These are phyloP conservation scores for Oreochromis tanganicae DNA, from an alignment of 2,113 vertebrate genomes.

Conservation along the genomic window DNA sequence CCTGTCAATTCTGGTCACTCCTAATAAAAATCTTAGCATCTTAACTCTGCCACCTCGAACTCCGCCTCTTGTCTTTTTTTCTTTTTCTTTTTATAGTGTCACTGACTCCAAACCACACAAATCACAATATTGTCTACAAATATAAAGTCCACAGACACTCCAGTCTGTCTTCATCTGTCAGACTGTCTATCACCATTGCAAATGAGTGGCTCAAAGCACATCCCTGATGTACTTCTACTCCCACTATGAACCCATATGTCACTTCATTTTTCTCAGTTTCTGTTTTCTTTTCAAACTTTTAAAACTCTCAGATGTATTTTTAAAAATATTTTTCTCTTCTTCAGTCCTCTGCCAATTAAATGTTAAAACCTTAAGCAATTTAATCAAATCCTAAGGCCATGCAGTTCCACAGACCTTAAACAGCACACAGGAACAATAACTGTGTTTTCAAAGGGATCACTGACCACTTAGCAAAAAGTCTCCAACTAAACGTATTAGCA, in stretches of 20 bases:
- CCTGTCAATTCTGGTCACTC: not conserved
- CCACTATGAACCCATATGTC: rapidly evolving
- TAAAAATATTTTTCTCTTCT: rapidly evolving
- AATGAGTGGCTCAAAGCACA: not conserved
- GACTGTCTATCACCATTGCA: not conserved
- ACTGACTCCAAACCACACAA: not conserved
- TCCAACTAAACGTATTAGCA: not conserved
- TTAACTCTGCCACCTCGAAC: not conserved
- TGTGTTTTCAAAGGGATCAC: not conserved
- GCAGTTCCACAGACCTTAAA: not conserved
- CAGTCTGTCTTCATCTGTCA: not conserved
- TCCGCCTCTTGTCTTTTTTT: not conserved
- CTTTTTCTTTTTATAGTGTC: not conserved
- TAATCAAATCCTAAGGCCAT: not conserved
- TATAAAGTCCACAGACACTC: not conserved
- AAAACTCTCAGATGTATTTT: not conserved
- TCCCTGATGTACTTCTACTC: not conserved
- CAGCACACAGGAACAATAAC: not conserved
- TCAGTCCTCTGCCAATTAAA: not conserved
- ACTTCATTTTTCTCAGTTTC: not conserved
- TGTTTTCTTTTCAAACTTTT: not conserved
- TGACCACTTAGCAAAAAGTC: not conserved
- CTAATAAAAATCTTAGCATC: rapidly evolving
- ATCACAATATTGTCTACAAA: not conserved
- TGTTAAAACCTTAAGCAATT: not conserved